Evolutionary conservation across 2,113 vertebrate genomes (phyloP).

Genomic region (Thamnophis sirtalis): DNA sequence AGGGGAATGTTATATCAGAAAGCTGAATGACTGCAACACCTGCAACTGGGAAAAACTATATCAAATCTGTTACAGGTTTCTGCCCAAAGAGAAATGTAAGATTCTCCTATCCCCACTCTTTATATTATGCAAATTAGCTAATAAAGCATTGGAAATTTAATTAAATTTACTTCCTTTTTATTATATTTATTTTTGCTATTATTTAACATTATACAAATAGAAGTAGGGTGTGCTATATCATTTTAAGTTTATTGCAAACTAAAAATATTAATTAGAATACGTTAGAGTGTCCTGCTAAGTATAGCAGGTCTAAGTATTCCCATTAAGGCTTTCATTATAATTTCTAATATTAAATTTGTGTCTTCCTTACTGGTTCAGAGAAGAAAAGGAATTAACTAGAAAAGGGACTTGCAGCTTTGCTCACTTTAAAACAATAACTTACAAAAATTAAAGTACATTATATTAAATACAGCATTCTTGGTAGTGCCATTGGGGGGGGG

Average conservation of each 20-base stretch:
- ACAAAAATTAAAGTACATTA: not conserved
- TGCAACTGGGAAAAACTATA: not conserved
- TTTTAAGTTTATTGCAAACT: not conserved
- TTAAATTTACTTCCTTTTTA: not conserved
- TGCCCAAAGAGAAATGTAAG: not conserved
- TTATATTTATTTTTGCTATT: not conserved
- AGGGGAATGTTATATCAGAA: not conserved
- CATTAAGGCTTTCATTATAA: not conserved
- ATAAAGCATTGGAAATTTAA: not conserved
- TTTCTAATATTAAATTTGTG: not conserved
- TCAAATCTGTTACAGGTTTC: not conserved
- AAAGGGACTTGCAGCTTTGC: not conserved
- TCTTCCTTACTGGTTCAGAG: not conserved
- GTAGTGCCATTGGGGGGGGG: not conserved
- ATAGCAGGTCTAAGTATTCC: not conserved
- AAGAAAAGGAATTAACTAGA: not conserved
- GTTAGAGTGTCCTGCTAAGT: not conserved
- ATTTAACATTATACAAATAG: not conserved
- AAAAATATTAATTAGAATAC: not conserved
- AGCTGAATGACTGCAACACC: not conserved
- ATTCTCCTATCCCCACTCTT: not conserved
- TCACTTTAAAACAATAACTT: not conserved
- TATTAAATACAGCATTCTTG: not conserved
- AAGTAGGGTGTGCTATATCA: not conserved
- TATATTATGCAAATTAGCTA: not conserved